Base-by-base conservation (phyloP, 2,888 invertebrate species). In the Cylindroiulus punctatus region DNA sequence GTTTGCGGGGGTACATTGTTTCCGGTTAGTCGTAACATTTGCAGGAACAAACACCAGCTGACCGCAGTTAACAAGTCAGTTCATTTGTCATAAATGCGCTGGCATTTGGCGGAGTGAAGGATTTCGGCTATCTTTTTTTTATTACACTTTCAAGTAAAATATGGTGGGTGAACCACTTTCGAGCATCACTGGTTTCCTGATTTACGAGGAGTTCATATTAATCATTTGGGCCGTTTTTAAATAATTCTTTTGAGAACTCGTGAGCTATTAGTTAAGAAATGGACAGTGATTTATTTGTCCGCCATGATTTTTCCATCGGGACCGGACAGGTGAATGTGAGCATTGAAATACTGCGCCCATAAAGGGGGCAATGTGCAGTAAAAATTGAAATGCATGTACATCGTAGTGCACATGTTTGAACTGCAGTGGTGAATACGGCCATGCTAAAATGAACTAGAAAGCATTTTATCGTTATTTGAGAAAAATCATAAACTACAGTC, bases 161-260 rank as follows among this genome's bases (percentile, higher is more conserved):
- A 76, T 76, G 30, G 76, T 76, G 76, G 76, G 76, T 76, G 76
- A 76, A 76, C 76, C 76, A 76, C 76, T 76, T 76, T 76, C 14
- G 17, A 76, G 76, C 76, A 32, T 76, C 76, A 30, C 17, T 76
- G 76, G 30, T 32, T 76, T 76, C 30, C 76, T 76, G 30, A 76
- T 76, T 76, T 76, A 76, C 30, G 76, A 76, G 76, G 17, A 76
- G 76, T 30, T 76, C 17, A 30, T 76, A 76, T 76, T 76, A 76
- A 76, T 76, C 76, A 76, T 76, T 76, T 30, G 30, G 76, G 30
- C 76, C 76, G 26, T 76, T 76, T 76, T 76, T 14, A 76, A 36
- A 17, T 2, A 76, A 14, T 17, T 76, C 10, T 12, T 76, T 76
- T 76, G 14, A 10, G 2, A 36, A 36, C 65, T 14, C 30, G 76